phyloP scores from a whole-genome alignment of 2,797 vertebrate genomes.

The Centropyge bicolor region DNA sequence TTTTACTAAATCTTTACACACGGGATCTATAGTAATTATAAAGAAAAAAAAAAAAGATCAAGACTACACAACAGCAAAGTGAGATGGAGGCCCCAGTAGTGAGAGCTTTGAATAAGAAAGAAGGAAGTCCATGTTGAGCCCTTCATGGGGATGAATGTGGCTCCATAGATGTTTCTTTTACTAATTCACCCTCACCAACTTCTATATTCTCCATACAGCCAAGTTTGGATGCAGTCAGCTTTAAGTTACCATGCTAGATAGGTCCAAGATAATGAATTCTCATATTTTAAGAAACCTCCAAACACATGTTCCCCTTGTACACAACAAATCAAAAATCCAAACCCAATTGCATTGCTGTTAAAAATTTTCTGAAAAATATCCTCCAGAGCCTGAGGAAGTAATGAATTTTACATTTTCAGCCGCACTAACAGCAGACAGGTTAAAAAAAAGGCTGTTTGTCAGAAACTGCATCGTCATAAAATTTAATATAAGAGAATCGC shows the following conservation, averaged over 20 bases:
- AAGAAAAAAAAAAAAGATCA: neutral
- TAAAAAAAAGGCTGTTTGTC: neutral
- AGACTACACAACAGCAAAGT: neutral
- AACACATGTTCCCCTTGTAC: constrained; percentile 2
- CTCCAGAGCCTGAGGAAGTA: neutral
- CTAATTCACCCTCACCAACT: neutral
- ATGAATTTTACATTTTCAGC: constrained; percentile 20
- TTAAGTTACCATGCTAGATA: no score
- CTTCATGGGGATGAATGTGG: no score
- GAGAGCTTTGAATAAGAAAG: neutral
- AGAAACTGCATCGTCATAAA: neutral
- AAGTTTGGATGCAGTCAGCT: neutral
- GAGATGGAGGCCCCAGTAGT: neutral
- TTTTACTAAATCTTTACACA: no score
- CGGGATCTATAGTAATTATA: no score
- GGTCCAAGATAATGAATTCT: constrained; percentile 11
- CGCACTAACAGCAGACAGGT: neutral
- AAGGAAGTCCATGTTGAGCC: no score
- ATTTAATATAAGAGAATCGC: neutral
- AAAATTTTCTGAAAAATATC: neutral
- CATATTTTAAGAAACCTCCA: neutral
- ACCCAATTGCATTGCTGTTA: neutral
- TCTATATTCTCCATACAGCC: neutral
- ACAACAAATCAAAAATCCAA: constrained; percentile 9
- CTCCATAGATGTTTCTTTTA: neutral